These are phyloP conservation scores for Oncorhynchus keta DNA, from an alignment of 2,113 vertebrate genomes.

Conservation along the genomic window DNA sequence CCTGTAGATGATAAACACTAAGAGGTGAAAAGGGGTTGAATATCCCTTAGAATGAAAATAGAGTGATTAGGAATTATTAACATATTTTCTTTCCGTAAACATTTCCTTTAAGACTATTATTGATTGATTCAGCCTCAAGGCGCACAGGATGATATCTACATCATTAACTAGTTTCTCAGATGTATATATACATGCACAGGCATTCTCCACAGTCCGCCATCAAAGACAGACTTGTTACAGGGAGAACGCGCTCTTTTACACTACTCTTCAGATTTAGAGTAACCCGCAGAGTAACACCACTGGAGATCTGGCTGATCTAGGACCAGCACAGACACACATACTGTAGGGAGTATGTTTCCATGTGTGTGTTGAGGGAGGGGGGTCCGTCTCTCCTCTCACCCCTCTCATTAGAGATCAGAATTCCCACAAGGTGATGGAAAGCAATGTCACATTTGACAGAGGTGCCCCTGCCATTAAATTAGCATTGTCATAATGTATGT, in stretches of 20 bases:
- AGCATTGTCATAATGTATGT: not conserved
- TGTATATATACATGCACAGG: not conserved
- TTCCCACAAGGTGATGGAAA: not conserved
- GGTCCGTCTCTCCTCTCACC: not conserved
- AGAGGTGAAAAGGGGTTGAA: not conserved
- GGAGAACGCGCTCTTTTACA: slow-evolving; percentile 25
- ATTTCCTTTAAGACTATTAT: no score
- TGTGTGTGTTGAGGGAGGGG: not conserved
- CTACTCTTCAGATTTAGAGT: not conserved
- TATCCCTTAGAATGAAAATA: slow-evolving; percentile 20
- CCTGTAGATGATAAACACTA: slow-evolving; percentile 29
- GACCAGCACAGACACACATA: no score
- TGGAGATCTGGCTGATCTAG: no score
- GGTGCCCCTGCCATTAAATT: slow-evolving; percentile 6
- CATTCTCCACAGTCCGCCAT: slow-evolving; percentile 15
- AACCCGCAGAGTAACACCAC: not conserved
- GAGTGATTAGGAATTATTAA: slow-evolving; percentile 28
- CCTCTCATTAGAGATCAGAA: not conserved
- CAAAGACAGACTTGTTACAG: slow-evolving; percentile 41
- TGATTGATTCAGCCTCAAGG: no score
- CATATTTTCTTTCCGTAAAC: no score
- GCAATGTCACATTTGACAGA: slow-evolving; percentile 9
- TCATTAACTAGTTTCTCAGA: no score
- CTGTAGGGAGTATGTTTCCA: not conserved
- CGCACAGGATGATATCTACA: no score